A percentile compares a stretch with the other conserved stretches of the same genome.
Conservation (phyloP, 2,797 vertebrate species). For the Crenuchus spilurus region DNA sequence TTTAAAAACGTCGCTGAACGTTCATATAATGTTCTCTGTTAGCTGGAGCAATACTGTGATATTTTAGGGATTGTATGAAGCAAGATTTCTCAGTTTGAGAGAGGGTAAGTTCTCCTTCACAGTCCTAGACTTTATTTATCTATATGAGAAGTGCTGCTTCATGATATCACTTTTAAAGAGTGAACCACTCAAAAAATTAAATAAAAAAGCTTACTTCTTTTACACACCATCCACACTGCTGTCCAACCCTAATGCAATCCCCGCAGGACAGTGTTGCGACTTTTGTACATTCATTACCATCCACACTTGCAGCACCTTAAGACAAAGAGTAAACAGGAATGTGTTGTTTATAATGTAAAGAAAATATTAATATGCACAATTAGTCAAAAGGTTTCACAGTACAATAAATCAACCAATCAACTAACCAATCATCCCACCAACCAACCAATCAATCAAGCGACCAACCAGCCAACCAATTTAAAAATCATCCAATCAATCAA, state of each 20-base stretch:
- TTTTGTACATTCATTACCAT: constrained; percentile 89
- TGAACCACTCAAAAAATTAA: not conserved
- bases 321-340: not conserved
- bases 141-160: no score
- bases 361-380: not conserved
- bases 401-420: not conserved
- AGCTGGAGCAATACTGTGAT: no score
- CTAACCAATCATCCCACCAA: no score
- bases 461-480: no score
- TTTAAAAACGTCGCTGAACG: no score
- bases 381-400: not conserved
- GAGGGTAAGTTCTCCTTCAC: no score
- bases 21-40: no score
- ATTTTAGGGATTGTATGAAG: not conserved
- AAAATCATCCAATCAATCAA: no score
- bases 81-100: not conserved
- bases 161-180: no score
- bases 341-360: not conserved
- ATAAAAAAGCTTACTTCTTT: constrained; percentile 79
- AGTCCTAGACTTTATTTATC: no score
- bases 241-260: constrained; percentile 92
- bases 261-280: constrained; percentile 93
- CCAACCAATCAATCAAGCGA: no score
- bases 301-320: constrained; percentile 64
- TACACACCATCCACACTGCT: constrained; percentile 92